These are phyloP conservation scores for Syrrhaptes paradoxus DNA, from an alignment of 2,113 vertebrate species.

Conservation along the genomic window DNA sequence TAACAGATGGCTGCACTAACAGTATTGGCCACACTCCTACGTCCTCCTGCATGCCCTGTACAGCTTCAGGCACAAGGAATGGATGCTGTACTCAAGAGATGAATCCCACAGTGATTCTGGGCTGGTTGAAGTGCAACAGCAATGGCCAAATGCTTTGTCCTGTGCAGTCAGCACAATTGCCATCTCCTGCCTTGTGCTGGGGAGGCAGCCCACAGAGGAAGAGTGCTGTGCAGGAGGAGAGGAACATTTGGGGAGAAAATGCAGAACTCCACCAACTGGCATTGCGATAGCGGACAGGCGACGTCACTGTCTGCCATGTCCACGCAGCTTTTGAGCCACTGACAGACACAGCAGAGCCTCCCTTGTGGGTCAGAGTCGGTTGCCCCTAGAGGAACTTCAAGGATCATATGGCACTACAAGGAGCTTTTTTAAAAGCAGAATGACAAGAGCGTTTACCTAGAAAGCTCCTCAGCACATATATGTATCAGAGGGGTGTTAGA, in stretches of 20 bases:
- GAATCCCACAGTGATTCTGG: rapidly evolving
- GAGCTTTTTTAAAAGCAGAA: neutral
- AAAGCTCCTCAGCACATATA: neutral
- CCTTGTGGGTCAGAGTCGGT: neutral
- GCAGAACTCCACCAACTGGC: neutral
- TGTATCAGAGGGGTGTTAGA: neutral
- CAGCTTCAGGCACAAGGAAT: neutral
- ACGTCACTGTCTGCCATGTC: neutral
- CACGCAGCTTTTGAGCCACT: neutral
- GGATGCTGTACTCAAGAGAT: neutral
- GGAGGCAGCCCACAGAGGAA: neutral
- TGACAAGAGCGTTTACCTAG: neutral
- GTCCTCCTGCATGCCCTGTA: neutral
- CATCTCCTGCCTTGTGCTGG: neutral
- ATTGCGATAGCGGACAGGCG: rapidly evolving
- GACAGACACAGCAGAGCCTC: neutral
- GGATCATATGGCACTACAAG: neutral
- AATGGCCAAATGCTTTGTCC: neutral
- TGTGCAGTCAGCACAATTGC: neutral
- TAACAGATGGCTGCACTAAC: neutral
- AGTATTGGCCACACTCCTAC: neutral
- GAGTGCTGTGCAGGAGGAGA: neutral
- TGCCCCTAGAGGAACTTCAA: neutral
- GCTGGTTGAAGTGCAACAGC: neutral
- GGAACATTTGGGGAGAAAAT: neutral